A percentile compares a stretch with the other conserved stretches of the same genome.
These are phyloP conservation scores for Montipora capricornis DNA, from an alignment of 64 coral and sea anemone species.

Conservation along the genomic window DNA sequence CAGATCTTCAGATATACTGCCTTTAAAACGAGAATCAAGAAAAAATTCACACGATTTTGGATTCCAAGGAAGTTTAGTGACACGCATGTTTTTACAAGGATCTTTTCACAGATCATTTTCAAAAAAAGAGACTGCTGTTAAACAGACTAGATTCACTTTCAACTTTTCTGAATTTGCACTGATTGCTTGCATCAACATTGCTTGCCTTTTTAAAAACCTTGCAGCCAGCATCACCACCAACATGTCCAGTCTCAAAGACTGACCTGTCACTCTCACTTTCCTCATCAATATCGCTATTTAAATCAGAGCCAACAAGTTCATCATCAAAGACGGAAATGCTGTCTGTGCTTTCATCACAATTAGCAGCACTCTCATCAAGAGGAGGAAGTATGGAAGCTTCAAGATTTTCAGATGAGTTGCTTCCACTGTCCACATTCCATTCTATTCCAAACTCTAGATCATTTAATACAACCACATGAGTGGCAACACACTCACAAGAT, in stretches of 20 bases:
- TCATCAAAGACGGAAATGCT: no score
- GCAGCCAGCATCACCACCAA: no score
- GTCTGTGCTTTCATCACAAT: no score
- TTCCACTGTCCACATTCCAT: no score
- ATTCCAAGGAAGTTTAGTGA: background rate
- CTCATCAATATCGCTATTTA: background rate
- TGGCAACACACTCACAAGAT: no score
- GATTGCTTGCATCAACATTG: slow-evolving; percentile 2
- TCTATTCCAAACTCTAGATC: no score
- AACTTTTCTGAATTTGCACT: slow-evolving; percentile 1
- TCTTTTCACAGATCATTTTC: slow-evolving; percentile 9
- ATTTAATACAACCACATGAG: no score
- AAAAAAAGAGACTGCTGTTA: slow-evolving; percentile 3
- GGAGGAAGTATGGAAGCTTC: no score
- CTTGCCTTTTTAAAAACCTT: background rate
- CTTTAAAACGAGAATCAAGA: slow-evolving; percentile 7
- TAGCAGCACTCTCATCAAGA: no score
- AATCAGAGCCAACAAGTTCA: background rate
- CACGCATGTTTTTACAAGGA: slow-evolving; percentile 4
- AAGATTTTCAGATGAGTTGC: no score
- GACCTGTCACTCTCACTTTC: background rate
- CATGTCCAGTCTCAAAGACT: no score
- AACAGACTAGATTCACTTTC: slow-evolving; percentile 16
- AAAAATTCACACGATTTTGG: slow-evolving; percentile 2
- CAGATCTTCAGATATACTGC: background rate